phyloP scores from a whole-genome alignment of 1,140 invertebrate species.

The Notospermus geniculatus region DNA sequence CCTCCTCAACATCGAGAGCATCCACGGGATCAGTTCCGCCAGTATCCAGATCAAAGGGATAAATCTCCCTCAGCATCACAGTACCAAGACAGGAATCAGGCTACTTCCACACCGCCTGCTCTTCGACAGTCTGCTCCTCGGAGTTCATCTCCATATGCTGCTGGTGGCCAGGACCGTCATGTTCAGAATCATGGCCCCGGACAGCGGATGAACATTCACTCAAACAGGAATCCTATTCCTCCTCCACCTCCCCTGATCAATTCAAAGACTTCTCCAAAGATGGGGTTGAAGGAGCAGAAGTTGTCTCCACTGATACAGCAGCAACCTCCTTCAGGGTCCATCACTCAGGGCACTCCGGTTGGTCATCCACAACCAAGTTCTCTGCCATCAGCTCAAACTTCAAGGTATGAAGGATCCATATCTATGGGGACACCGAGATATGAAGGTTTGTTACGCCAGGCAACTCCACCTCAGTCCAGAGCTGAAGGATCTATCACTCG shows the following conservation, averaged over 20 bases:
- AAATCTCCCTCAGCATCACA: background rate
- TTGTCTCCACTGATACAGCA: conserved; percentile 34
- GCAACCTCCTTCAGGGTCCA: conserved; percentile 65
- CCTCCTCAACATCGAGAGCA: conserved; percentile 23
- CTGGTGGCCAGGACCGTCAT: background rate
- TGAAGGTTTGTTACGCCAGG: conserved; percentile 60
- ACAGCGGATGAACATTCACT: background rate
- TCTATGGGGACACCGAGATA: conserved; percentile 57
- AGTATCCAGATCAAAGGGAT: conserved; percentile 6
- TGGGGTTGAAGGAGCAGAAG: conserved; percentile 20
- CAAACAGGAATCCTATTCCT: background rate
- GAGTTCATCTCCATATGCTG: conserved; percentile 2
- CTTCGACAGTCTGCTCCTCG: background rate
- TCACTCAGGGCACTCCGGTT: conserved; percentile 83
- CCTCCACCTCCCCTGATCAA: conserved; percentile 54
- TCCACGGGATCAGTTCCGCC: conserved; percentile 4
- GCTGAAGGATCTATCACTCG: conserved; percentile 89
- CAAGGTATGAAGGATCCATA: conserved; percentile 15
- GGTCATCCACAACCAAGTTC: conserved; percentile 8
- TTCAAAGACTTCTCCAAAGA: conserved; percentile 34
- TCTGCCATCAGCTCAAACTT: background rate
- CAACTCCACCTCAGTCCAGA: conserved; percentile 56
- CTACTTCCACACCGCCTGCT: conserved; percentile 55
- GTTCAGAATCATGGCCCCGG: background rate
- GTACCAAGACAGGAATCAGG: conserved; percentile 19